Evolutionary conservation across 1,140 invertebrate species (phyloP).

Genomic region (Latrodectus geometricus): DNA sequence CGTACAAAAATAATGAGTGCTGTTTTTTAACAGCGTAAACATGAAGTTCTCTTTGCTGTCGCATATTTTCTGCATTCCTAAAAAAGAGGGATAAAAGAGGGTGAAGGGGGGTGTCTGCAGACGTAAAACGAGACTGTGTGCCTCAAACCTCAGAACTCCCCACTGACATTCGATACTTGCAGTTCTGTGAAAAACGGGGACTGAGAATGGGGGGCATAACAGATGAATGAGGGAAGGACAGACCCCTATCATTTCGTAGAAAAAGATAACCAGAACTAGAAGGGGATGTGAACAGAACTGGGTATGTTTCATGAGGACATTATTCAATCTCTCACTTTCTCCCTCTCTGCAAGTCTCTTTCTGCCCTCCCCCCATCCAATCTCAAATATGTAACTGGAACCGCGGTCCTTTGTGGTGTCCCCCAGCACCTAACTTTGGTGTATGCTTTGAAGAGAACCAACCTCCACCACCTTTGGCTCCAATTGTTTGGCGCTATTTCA

Average conservation of each 20-base stretch:
- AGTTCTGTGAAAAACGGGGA: slow-evolving; percentile 1
- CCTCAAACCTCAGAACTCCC: slow-evolving; percentile 2
- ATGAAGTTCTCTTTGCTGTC: too few relatives aligned
- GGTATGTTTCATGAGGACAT: not conserved
- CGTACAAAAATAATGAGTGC: too few relatives aligned
- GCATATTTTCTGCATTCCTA: too few relatives aligned
- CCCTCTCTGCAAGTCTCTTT: not conserved
- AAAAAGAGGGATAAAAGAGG: too few relatives aligned
- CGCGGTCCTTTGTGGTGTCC: not conserved
- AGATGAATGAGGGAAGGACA: not conserved
- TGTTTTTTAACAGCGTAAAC: too few relatives aligned
- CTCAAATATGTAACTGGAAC: not conserved
- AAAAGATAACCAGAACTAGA: not conserved
- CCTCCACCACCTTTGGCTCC: too few relatives aligned
- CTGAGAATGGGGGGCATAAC: not conserved
- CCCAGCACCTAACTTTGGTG: too few relatives aligned
- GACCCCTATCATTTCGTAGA: not conserved
- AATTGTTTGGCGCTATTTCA: too few relatives aligned
- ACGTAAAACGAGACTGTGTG: not conserved
- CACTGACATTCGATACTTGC: not conserved
- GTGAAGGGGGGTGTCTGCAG: too few relatives aligned
- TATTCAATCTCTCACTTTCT: not conserved
- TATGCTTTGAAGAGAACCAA: too few relatives aligned
- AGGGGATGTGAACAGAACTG: not conserved
- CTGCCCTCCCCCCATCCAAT: not conserved